Evolutionary conservation across 2,797 vertebrate genomes (phyloP), one percentile per base, ranked within the genome.

Genomic region (Caiman crocodilus): DNA sequence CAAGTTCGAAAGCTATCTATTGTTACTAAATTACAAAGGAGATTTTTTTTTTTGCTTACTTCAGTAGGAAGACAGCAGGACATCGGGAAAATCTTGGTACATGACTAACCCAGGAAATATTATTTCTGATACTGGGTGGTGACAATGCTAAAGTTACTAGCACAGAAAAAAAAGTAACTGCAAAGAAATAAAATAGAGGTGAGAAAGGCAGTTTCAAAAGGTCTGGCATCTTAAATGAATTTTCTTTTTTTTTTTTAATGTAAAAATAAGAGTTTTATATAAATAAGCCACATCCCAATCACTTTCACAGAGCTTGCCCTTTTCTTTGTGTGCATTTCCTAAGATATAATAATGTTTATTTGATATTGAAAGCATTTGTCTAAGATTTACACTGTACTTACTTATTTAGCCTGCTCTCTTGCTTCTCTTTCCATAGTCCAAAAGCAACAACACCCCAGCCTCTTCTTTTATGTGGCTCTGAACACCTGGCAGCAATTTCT

Each of bases 311-410:
- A 57, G 25, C 21, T 21, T 56, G 21, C 64, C 30, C 15, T 67
- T 71, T 56, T n/a, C n/a, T 16, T n/a, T 7, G 23, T 58, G 23
- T 25, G 7, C 23, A 23, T 59, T 67, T 42, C 58, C 57, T 42
- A 30, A 57, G 30, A 58, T 56, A 60, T 17, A 20, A 25, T 25
- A 42, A 60, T 23, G 78, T 6, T 6, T 73, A 73, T 25, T 35
- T 42, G 7, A 79, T 61, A 23, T 14, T 18, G 28, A 58, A 42
- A 50, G 56, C 13, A 28, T 79, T 2, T 4, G 0, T 63, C 0
- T 1, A 6, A 2, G 4, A 15, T 4, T 15, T 1, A 4, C 17
- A 1, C 7, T 0, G 26, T 79, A 2, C 57, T 1, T 0, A 32
- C 7, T 59, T 12, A 55, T 23, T 21, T 25, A 30, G 3, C 8